Evolutionary conservation across 92 coral and sea anemone species (phyloP), one percentile per base, ranked within the genome.

Genomic region (Porites lobata): DNA sequence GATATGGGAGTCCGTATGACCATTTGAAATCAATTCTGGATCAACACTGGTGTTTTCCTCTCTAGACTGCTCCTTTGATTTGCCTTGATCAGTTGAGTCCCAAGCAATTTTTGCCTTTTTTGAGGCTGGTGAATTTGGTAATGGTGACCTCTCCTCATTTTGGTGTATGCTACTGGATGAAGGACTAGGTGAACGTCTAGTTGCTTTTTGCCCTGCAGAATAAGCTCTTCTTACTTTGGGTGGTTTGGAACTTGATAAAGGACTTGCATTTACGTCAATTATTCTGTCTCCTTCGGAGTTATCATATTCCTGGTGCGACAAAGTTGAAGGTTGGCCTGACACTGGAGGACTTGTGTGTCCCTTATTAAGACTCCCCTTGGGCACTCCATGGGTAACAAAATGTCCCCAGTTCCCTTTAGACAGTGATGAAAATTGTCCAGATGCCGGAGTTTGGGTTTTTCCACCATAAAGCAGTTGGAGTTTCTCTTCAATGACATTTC

Each of bases 101-200:
- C 98, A 95, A 1, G 98, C 96, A 71, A 93, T 58, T 80, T 78
- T 91, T 22, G 94, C 85, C 72, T 82, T 84, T 66, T 89, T 95
- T 2, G 79, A 84, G 57, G 79, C 65, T 71, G 94, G 88, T 11
- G 96, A 88, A 75, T 84, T 94, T 47, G 80, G 73, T 8, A 72
- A 13, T 6, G 89, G 14, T 14, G 47, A 38, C 47, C 47, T 2
- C 47, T 90, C 94, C 6, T 84, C 90, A 22, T 78, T 71, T 1
- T 80, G 90, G 54, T 92, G 94, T 47, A 62, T 74, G 59, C 91
- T 90, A 64, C 90, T 88, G 57, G 87, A 92, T 47, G 64, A 90
- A 14, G 88, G 70, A 57, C 91, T 88, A 1, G 94, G 80, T 8
- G 61, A 73, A 58, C 81, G 69, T 52, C 64, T 1, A 77, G 50